phyloP scores from a whole-genome alignment of 2,113 vertebrate species.

The Riparia riparia region DNA sequence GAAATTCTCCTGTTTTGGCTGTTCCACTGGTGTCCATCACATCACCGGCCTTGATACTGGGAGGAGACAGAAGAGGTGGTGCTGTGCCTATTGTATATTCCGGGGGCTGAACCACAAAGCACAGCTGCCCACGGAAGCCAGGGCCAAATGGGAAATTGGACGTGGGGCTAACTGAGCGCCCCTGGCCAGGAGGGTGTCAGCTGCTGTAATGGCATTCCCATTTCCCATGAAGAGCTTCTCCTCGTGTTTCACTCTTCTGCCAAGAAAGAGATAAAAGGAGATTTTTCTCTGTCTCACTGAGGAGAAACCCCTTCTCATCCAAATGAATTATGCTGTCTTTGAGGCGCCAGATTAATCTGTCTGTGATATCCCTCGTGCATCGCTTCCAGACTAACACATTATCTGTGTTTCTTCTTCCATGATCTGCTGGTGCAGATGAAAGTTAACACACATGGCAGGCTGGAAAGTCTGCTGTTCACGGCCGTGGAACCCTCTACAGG shows the following conservation, averaged over 20 bases:
- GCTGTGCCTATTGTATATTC: background rate
- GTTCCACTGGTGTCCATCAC: background rate
- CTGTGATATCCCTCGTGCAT: conserved; percentile 2
- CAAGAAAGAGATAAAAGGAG: conserved; percentile 24
- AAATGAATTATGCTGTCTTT: conserved; percentile 51
- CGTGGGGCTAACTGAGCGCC: background rate
- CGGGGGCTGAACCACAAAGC: background rate
- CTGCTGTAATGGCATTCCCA: background rate
- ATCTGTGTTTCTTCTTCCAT: background rate
- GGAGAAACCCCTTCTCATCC: conserved; percentile 43
- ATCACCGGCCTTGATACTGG: background rate
- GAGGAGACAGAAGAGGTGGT: background rate
- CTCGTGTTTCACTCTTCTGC: background rate
- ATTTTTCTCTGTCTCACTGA: conserved; percentile 13
- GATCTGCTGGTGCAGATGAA: background rate
- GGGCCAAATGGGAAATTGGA: background rate
- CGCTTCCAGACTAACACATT: conserved; percentile 12
- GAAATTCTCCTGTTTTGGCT: background rate
- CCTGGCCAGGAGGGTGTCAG: background rate
- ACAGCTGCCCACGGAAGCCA: background rate
- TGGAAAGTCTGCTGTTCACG: background rate
- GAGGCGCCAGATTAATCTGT: conserved; percentile 58
- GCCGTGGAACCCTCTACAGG: background rate
- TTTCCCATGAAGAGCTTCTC: background rate
- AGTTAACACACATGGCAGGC: background rate